Percentiles rank a stretch among this genome's conserved stretches.
Conservation (phyloP, 2,113 vertebrate species). For the Carettochelys insculpta region DNA sequence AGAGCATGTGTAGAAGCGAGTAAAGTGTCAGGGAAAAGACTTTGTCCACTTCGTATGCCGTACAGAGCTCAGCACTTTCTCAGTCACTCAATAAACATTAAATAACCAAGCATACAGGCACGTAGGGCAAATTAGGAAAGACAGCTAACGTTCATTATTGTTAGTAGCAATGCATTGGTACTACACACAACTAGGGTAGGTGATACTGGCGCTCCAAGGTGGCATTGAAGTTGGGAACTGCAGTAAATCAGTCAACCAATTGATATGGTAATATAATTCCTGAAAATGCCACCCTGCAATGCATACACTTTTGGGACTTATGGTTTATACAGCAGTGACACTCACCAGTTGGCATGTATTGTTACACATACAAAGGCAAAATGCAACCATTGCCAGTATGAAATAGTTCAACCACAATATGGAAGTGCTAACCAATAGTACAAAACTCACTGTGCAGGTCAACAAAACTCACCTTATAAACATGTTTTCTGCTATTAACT, state of each 20-base stretch:
- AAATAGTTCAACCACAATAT: background rate
- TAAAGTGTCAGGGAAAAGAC: background rate
- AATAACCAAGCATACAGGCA: background rate
- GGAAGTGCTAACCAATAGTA: background rate
- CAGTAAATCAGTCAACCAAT: background rate
- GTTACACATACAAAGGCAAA: background rate
- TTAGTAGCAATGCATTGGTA: background rate
- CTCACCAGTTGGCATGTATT: background rate
- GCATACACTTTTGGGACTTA: background rate
- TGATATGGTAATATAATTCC: background rate
- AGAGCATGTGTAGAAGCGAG: too few species aligned
- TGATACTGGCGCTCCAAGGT: background rate
- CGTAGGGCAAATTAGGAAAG: background rate
- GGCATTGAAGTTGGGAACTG: background rate
- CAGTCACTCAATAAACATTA: background rate
- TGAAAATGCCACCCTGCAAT: background rate
- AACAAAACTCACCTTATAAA: conserved; percentile 1
- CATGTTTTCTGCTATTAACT: background rate
- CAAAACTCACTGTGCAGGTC: background rate
- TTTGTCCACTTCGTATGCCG: background rate
- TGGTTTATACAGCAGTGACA: background rate
- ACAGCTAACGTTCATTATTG: background rate
- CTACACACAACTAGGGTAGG: too few species aligned
- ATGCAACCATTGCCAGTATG: background rate
- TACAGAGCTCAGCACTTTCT: background rate